Evolutionary conservation across 1,140 invertebrate species (phyloP), one percentile per base, ranked within the genome.

Genomic region (Drosophila obscura): DNA sequence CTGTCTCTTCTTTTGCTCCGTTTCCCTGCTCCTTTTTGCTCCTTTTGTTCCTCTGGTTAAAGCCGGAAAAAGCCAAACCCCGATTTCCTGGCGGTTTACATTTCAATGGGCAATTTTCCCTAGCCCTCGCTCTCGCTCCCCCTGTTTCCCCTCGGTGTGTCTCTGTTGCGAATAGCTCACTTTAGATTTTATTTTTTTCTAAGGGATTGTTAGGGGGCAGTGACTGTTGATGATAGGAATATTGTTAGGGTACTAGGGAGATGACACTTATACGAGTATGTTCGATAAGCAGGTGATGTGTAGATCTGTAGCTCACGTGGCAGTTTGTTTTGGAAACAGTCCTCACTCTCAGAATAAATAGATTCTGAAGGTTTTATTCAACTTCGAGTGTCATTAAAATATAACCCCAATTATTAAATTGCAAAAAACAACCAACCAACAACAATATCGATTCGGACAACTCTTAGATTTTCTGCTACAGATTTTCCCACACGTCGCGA

Each of bases 41-140:
- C 50, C 78, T 73, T 73, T 88, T 88, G 79, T 88, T 88, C 67
- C 52, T 48, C 45, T 19, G 15, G 55, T 52, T 77, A 88, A 88
- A 88, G 83, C 83, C 83, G 83, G 83, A 88, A 88, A 84, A 88
- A 88, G 83, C 83, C 83, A 88, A 88, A 88, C 83, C 83, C 83
- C 84, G 83, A 88, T 88, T 88, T 88, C 83, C 83, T 88, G 79
- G 80, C 80, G 80, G 83, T 88, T 88, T 88, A 88, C 83, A 88
- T 88, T 88, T 88, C 83, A 88, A 88, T 88, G 79, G 83, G 79
- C 83, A 88, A 88, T 88, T 83, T 88, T 85, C 35, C 59, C 16
- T 57, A 35, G 64, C 51, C 57, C 51, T 64, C 51, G 51, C 51
- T 46, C 16, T 57, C 51, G 66, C 45, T 68, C 51, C 66, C 64